phyloP scores from a whole-genome alignment of 2,888 invertebrate species.

The Physocephala rufipes region DNA sequence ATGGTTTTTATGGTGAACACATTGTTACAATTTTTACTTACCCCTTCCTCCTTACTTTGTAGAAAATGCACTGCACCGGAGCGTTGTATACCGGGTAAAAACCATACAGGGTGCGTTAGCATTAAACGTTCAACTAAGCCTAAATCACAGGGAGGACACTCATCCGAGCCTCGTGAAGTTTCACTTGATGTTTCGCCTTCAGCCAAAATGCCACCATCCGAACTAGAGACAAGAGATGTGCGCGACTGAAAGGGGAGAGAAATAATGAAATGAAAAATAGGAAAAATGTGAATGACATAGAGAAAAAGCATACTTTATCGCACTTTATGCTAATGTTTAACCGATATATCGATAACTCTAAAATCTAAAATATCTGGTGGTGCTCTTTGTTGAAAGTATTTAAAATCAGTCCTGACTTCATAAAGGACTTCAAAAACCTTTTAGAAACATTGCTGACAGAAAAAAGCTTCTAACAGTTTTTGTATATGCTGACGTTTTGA shows the following conservation, averaged over 20 bases:
- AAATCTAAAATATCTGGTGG: too few species aligned
- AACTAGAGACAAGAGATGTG: constrained; percentile 66
- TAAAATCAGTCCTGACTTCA: too few species aligned
- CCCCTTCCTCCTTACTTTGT: constrained; percentile 92
- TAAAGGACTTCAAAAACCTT: too few species aligned
- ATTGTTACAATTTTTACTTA: constrained; percentile 66
- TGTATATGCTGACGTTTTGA: too few species aligned
- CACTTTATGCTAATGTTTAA: too few species aligned
- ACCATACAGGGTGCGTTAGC: constrained; percentile 95
- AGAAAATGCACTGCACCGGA: constrained; percentile 93
- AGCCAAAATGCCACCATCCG: constrained; percentile 69
- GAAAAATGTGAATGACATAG: not conserved
- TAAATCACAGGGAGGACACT: constrained; percentile 82
- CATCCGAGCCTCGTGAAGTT: constrained; percentile 68
- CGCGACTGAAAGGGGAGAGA: constrained; percentile 59
- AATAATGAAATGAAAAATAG: constrained; percentile 22
- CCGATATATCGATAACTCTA: too few species aligned
- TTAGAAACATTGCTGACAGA: too few species aligned
- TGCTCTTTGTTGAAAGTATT: too few species aligned
- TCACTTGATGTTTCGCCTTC: constrained; percentile 72
- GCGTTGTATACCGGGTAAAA: constrained; percentile 90
- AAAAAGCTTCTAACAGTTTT: too few species aligned
- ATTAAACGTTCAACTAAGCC: constrained; percentile 87
- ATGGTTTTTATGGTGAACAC: not conserved
- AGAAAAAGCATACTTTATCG: too few species aligned